phyloP scores from a whole-genome alignment of 2,113 vertebrate genomes.

The Elephantulus edwardii region DNA sequence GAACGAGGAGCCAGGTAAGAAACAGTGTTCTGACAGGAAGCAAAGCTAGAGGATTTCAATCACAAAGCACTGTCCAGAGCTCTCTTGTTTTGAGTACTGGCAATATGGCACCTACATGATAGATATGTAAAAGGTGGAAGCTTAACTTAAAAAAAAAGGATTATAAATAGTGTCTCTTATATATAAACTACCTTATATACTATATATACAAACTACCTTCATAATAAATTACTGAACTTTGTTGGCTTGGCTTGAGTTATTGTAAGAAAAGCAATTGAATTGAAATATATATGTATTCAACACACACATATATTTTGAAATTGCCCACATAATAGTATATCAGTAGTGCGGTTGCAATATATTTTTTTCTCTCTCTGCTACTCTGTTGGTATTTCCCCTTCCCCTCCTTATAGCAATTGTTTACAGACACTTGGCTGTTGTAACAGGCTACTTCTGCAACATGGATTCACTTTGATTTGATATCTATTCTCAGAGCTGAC shows the following conservation, averaged over 20 bases:
- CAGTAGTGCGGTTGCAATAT: neutral
- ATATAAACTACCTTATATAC: too few relatives aligned
- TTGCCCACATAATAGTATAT: neutral
- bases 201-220: neutral
- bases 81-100: neutral
- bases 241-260: neutral
- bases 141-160: slow-evolving; percentile 29
- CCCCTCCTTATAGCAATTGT: neutral
- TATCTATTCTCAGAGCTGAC: neutral
- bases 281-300: neutral
- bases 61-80: neutral
- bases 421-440: neutral
- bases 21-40: neutral
- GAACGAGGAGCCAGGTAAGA: neutral
- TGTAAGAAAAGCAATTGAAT: neutral
- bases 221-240: neutral
- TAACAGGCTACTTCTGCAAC: neutral
- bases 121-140: neutral
- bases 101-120: neutral
- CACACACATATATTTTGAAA: neutral
- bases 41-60: neutral
- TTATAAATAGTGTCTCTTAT: neutral
- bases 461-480: neutral
- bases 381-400: neutral
- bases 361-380: neutral